These are phyloP conservation scores for Andrena bucephala DNA, from an alignment of 2,888 invertebrate species.

Conservation along the genomic window DNA sequence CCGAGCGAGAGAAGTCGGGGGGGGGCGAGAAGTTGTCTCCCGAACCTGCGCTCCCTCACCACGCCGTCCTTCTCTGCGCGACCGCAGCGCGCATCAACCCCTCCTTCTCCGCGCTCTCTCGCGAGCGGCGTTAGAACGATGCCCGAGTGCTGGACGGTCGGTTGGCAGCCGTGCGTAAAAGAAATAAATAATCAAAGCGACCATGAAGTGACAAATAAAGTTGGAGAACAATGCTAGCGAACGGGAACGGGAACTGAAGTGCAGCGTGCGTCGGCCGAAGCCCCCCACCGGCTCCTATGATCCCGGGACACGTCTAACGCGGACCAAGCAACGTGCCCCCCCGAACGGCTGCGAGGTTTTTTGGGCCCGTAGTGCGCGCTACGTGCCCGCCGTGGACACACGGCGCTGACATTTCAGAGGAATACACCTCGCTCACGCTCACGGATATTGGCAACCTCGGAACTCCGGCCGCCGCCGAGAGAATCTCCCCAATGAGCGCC, in stretches of 20 bases:
- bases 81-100: conserved; percentile 45
- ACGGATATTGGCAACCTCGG: conserved; percentile 51
- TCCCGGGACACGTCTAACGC: conserved; percentile 53
- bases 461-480: conserved; percentile 38
- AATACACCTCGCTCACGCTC: conserved; percentile 59
- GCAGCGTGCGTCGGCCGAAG: conserved; percentile 67
- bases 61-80: conserved; percentile 45
- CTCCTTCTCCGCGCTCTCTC: conserved; percentile 52
- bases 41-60: conserved; percentile 40
- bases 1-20: conserved; percentile 33
- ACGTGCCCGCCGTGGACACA: conserved; percentile 64
- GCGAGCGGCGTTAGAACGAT: conserved; percentile 72
- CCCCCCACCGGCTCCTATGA: conserved; percentile 58
- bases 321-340: conserved; percentile 46
- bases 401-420: conserved; percentile 73
- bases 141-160: conserved; percentile 76
- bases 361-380: conserved; percentile 66
- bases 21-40: conserved; percentile 14
- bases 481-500: conserved; percentile 39
- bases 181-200: conserved; percentile 85
- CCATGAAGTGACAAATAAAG: conserved; percentile 85
- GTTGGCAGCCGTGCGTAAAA: conserved; percentile 84
- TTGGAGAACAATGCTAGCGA: conserved; percentile 82
- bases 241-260: conserved; percentile 72
- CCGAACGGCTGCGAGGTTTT: conserved; percentile 47